Evolutionary conservation across 2,888 invertebrate species (phyloP).

Genomic region (Metallyticus violacea): DNA sequence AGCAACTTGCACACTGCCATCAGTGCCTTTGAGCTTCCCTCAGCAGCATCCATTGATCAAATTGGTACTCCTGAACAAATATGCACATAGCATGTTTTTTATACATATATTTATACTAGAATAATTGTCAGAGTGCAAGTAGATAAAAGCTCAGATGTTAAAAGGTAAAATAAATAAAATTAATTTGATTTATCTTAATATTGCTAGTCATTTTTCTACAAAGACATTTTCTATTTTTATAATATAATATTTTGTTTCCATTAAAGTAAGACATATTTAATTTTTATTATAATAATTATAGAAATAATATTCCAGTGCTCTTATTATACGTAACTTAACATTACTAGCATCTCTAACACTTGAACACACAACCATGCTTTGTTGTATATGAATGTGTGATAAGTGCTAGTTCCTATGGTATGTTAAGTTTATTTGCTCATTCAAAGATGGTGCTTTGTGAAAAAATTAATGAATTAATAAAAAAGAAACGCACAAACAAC

Average conservation of each 20-base stretch:
- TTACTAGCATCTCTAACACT: background rate
- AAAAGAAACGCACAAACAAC: too few species aligned
- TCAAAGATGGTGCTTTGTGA: background rate
- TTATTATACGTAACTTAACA: background rate
- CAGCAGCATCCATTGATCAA: background rate
- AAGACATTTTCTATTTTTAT: background rate
- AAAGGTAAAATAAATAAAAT: too few species aligned
- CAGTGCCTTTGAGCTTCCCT: background rate
- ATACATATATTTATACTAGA: too few species aligned
- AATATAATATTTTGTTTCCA: background rate
- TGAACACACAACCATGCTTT: background rate
- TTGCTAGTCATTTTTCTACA: background rate
- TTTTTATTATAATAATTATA: background rate
- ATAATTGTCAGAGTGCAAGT: background rate
- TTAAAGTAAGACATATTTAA: background rate
- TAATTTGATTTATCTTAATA: background rate
- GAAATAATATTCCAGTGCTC: background rate
- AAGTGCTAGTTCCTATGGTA: background rate
- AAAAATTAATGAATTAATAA: background rate
- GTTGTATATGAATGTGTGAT: too few species aligned
- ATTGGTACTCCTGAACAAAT: background rate
- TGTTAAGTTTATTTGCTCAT: slow-evolving; percentile 1
- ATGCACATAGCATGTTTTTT: background rate
- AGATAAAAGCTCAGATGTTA: background rate
- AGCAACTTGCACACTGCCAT: background rate